phyloP scores from a whole-genome alignment of 2,888 invertebrate genomes.

The Heteropelma amictum region DNA sequence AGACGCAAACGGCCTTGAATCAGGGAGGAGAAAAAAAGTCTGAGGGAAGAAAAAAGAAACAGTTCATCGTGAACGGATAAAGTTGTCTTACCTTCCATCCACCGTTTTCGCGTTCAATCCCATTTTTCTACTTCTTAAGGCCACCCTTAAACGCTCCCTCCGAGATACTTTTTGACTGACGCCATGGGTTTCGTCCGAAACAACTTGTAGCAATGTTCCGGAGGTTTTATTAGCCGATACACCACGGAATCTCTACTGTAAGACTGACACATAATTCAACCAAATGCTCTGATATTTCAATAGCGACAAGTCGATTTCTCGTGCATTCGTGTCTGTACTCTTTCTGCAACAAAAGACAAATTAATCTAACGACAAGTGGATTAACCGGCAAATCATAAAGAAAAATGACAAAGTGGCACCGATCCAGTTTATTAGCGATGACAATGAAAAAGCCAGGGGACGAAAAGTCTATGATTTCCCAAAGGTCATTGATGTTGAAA shows the following conservation, averaged over 20 bases:
- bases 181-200: not conserved
- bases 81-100: slow-evolving; percentile 31
- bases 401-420: not conserved
- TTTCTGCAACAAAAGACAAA: no score
- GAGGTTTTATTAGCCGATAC: no score
- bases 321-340: no score
- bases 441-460: slow-evolving; percentile 13
- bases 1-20: slow-evolving; percentile 3
- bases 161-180: not conserved
- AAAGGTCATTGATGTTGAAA: slow-evolving; percentile 13
- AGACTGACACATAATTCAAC: no score
- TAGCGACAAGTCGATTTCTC: no score
- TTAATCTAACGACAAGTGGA: no score
- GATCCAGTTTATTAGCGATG: not conserved
- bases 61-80: slow-evolving; percentile 28
- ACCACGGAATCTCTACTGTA: no score
- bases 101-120: not conserved
- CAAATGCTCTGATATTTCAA: no score
- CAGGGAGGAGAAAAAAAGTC: not conserved
- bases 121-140: slow-evolving; percentile 1
- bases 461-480: slow-evolving; percentile 43
- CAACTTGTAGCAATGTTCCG: slow-evolving; percentile 6
- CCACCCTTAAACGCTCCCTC: not conserved
- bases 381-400: not conserved
- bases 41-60: slow-evolving; percentile 4